Percentiles rank a stretch among this genome's conserved stretches.
Conservation (phyloP, 2,888 invertebrate species). For the Dasysyrphus albostriatus region DNA sequence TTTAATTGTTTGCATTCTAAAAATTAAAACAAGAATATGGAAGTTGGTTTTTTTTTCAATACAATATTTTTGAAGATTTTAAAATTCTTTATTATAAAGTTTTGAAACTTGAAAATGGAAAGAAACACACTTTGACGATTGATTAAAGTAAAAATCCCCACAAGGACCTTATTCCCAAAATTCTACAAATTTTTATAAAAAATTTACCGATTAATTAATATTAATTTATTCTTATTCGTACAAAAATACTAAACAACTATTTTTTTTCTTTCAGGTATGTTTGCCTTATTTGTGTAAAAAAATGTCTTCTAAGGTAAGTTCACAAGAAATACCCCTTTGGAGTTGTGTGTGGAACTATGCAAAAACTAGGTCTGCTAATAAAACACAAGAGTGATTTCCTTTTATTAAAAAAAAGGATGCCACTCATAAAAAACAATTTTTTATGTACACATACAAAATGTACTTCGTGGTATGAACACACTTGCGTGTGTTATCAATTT, state of each 20-base stretch:
- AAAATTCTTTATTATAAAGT: too few species aligned
- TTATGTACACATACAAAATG: background rate
- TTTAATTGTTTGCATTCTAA: too few species aligned
- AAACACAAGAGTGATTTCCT: background rate
- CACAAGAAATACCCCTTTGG: background rate
- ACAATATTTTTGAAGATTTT: too few species aligned
- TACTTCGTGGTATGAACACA: background rate
- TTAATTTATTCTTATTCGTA: background rate
- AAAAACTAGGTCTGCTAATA: background rate
- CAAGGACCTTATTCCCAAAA: too few species aligned
- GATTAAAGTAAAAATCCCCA: too few species aligned
- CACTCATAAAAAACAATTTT: background rate
- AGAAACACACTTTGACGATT: too few species aligned
- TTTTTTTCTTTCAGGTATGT: constrained; percentile 9
- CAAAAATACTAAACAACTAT: background rate
- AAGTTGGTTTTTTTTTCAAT: too few species aligned
- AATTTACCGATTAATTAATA: too few species aligned
- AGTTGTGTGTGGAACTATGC: background rate
- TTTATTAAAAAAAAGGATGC: background rate
- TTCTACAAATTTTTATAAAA: too few species aligned
- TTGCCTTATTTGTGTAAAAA: background rate
- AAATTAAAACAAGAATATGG: too few species aligned
- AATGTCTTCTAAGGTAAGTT: background rate
- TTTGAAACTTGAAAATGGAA: too few species aligned
- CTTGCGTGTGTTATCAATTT: constrained; percentile 9